Evolutionary conservation across 2,113 vertebrate genomes (phyloP).

Genomic region (Tragelaphus buxtoni): DNA sequence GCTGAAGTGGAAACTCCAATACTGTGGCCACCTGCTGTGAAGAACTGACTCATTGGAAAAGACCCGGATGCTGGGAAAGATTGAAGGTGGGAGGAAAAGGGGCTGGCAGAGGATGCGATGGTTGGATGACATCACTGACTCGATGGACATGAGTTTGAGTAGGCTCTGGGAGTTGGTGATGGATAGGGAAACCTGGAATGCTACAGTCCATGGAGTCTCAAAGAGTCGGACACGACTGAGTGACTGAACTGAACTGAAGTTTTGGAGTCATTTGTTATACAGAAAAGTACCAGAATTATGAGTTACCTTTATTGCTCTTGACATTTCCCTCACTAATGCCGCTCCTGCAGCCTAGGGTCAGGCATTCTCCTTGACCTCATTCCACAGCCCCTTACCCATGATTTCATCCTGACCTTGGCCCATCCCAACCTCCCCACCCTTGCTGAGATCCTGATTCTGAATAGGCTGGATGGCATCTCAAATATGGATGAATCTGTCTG

Average conservation of each 20-base stretch:
- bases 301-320: neutral
- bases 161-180: neutral
- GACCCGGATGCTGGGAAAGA: neutral
- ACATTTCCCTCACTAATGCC: neutral
- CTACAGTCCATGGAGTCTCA: neutral
- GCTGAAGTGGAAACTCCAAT: neutral
- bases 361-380: neutral
- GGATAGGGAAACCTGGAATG: neutral
- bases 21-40: neutral
- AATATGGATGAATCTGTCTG: neutral
- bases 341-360: neutral
- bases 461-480: neutral
- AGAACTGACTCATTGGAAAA: neutral
- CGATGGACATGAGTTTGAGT: neutral
- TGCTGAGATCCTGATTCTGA: neutral
- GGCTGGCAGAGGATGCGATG: neutral
- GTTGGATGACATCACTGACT: neutral
- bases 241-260: neutral
- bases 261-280: neutral
- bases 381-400: neutral
- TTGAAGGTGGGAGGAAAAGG: neutral
- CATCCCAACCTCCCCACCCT: neutral
- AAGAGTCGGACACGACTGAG: neutral
- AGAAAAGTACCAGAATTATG: neutral
- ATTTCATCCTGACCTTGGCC: neutral